Base-by-base conservation (phyloP, 2,888 invertebrate genomes). In the Drosophila percnosoma region DNA sequence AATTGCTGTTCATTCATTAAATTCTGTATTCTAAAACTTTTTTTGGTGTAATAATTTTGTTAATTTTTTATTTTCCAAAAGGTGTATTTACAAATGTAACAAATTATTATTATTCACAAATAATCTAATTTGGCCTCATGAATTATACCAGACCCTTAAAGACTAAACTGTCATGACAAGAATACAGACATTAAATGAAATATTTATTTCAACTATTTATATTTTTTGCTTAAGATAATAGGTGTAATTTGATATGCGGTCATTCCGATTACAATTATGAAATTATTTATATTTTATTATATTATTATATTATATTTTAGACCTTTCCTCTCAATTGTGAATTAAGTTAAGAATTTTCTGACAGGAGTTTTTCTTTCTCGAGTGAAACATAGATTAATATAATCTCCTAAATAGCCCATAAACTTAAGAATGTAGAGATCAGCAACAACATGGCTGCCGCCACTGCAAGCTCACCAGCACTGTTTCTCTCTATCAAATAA, bases 401-500 rank as follows among this genome's bases (percentile, higher is more conserved):
- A 31, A 21, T 15, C 27, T 38, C 10, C 38, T 49, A 65, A 29
- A 2, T 21, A 24, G 31, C 4, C 15, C 42, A 29, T 18, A 58
- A 63, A 54, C 27, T 31, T 8, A 76, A 31, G 11, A 68, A 1
- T 11, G 36, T 18, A 0, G 51, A 21, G 18, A 57, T 18, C 27
- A 62, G 13, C 1, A 57, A 21, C 1, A 76, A 6, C 11, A 69
- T 10, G 1, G 54, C 6, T 1, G 74, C 49, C 24, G 38, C 31
- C 34, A 78, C 10, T 2, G 34, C 36, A 7, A 55, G 31, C 10
- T 55, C 48, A 52, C 40, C 51, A 33, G 77, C 80, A 15, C 57
- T 61, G 52, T 84, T 90, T 0, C 84, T 63, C 4, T 36, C 33
- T 34, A 62, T 66, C 33, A 92, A 71, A 49, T 82, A 92, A 3